Base-by-base conservation (phyloP, 2,113 vertebrate genomes). In the Aegotheles bennettii region DNA sequence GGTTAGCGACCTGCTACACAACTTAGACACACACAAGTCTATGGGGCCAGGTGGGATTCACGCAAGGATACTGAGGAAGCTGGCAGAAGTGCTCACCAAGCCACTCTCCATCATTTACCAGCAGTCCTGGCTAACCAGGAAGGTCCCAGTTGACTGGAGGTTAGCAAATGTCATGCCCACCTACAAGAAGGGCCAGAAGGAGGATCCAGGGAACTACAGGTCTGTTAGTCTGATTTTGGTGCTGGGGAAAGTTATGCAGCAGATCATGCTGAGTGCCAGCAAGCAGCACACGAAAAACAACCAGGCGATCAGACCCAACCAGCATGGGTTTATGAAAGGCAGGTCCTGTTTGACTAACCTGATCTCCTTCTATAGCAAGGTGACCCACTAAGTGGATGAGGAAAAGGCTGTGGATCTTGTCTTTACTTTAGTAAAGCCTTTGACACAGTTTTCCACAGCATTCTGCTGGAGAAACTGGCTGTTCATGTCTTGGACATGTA, bases 191-290 rank as follows among this genome's bases (percentile, higher is more conserved):
- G 19, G 6, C 40, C 13, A 26, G 17, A 85, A 64, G 14, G 7
- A 64, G 10, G 20, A 57, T 61, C 4, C 36, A 15, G 10, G 33
- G 11, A 86, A 14, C 51, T 42, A 16, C 11, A 86, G 8, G 4
- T 23, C 23, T 60, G 11, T 45, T 35, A 67, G 13, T 31, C 33
- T 61, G 28, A 50, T 16, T 14, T 50, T 13, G 7, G 2, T 53
- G 25, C 16, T 0, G 0, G 67, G 6, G 61, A 53, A 53, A 8
- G 1, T 59, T 28, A 36, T 29, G 21, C 3, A 42, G 7, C 25
- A 81, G 13, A 33, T 38, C 13, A 33, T 36, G 25, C 16, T 0
- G 2, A 47, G 23, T 8, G 33, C 4, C n/a, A 42, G 13, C 23
- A 65, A 2, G 7, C 12, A 21, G 12, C 15, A 42, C 7, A 4